These are phyloP conservation scores for Eidolon dupreanum DNA, from an alignment of 2,797 vertebrate species.

Conservation along the genomic window DNA sequence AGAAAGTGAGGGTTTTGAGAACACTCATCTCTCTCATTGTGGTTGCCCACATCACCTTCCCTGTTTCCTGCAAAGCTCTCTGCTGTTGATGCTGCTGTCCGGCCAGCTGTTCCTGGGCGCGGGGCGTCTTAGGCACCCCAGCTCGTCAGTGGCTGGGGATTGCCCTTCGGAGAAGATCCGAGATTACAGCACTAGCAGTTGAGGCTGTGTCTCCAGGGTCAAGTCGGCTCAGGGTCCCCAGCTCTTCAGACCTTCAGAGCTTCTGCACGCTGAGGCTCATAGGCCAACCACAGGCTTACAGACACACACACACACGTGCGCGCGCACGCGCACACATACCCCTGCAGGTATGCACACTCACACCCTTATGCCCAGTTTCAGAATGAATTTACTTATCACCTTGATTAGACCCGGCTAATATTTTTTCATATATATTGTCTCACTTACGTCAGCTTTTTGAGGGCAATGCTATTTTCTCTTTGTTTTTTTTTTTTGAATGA, in stretches of 20 bases:
- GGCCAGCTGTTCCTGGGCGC: not conserved
- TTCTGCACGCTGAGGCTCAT: not conserved
- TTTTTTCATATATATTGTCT: not conserved
- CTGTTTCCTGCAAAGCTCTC: not conserved
- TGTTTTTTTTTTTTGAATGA: not conserved
- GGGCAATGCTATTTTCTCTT: not conserved
- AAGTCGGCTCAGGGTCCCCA: not conserved
- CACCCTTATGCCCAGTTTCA: not conserved
- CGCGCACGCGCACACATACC: fast-evolving
- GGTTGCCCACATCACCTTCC: not conserved
- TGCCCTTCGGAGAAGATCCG: not conserved
- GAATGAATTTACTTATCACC: not conserved
- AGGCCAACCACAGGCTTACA: fast-evolving
- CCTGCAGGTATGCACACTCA: too few relatives aligned
- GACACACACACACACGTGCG: not conserved
- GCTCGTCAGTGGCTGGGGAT: not conserved
- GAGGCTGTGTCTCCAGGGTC: not conserved
- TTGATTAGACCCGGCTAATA: not conserved
- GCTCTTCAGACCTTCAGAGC: too few relatives aligned
- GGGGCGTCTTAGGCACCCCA: fast-evolving
- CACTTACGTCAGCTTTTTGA: not conserved
- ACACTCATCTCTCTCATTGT: not conserved
- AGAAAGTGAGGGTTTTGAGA: not conserved
- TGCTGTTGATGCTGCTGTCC: not conserved
- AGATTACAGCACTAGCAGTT: not conserved